phyloP scores from a whole-genome alignment of 2,113 vertebrate genomes.

The Drymodes brunneopygia region DNA sequence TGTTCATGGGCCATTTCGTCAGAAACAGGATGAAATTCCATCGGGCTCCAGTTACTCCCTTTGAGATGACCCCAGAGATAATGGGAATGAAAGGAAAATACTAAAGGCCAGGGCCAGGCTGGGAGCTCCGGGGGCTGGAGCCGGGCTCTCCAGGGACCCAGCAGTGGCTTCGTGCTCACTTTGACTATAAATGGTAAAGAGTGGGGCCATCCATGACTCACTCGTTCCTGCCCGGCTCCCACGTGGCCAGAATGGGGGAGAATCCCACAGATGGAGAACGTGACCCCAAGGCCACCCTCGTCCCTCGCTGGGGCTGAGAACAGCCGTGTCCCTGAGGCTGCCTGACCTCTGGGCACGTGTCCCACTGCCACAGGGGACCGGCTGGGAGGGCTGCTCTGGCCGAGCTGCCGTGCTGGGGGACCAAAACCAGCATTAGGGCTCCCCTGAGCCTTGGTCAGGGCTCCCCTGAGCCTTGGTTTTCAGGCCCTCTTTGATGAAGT shows the following conservation, averaged over 20 bases:
- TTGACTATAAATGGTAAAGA: constrained; percentile 68
- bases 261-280: constrained; percentile 31
- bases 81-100: constrained; percentile 36
- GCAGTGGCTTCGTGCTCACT: constrained; percentile 21
- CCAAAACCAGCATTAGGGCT: background rate
- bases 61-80: constrained; percentile 45
- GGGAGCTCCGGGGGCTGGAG: constrained; percentile 31
- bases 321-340: background rate
- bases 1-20: background rate
- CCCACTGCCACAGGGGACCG: rapidly evolving
- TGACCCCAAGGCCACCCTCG: background rate
- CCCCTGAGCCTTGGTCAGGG: background rate
- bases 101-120: background rate
- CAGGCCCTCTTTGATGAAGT: background rate
- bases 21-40: constrained; percentile 6
- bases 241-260: constrained; percentile 21
- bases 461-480: background rate
- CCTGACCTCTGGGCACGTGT: background rate
- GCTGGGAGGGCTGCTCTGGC: background rate
- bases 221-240: constrained; percentile 23
- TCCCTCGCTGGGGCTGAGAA: background rate
- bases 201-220: constrained; percentile 25
- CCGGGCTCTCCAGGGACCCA: constrained; percentile 8
- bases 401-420: rapidly evolving
- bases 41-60: background rate